These are phyloP conservation scores for Chloroclysta siterata DNA, from an alignment of 2,888 invertebrate genomes.

Conservation along the genomic window DNA sequence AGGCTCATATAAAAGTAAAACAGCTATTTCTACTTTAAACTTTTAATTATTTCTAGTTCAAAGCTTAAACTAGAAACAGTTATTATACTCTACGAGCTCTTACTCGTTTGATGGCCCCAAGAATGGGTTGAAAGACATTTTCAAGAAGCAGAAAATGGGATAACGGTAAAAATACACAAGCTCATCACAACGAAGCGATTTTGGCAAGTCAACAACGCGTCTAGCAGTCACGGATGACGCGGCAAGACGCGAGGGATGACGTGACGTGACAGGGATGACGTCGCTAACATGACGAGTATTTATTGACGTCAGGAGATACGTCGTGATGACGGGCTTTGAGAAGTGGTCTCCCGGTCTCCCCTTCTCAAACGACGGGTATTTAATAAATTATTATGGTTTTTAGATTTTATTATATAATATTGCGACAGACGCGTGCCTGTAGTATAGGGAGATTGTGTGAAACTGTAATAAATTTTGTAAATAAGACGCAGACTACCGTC, in stretches of 20 bases:
- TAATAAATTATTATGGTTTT: neutral
- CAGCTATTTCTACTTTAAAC: no score
- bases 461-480: no score
- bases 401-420: no score
- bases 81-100: no score
- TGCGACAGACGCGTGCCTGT: no score
- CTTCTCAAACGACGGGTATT: neutral
- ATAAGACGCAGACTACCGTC: no score
- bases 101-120: neutral
- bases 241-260: conserved; percentile 55
- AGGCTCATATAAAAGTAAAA: no score
- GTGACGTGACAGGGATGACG: conserved; percentile 59
- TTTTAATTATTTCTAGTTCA: no score
- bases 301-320: conserved; percentile 59
- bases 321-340: conserved; percentile 44
- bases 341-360: neutral
- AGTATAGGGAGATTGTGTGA: no score
- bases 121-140: conserved; percentile 4
- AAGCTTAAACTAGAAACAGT: no score
- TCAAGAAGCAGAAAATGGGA: conserved; percentile 51
- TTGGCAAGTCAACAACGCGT: conserved; percentile 68
- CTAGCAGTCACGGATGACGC: conserved; percentile 57
- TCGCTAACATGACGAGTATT: conserved; percentile 58
- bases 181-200: conserved; percentile 69
- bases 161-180: conserved; percentile 50